Conservation (phyloP, 2,797 vertebrate species). For the Spizella passerina region DNA sequence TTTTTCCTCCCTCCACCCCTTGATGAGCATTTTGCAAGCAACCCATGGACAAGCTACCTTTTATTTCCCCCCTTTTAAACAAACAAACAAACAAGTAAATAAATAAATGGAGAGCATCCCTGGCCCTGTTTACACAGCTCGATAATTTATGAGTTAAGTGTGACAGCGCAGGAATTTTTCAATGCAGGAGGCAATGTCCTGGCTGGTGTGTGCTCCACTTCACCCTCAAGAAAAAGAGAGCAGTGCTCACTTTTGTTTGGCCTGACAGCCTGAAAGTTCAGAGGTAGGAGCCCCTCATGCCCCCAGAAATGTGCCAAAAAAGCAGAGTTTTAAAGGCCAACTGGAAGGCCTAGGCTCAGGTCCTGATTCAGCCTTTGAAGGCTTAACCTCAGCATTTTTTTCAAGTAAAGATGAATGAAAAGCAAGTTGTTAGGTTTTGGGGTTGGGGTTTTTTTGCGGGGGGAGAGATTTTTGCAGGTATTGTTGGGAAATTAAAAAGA, state of each 20-base stretch:
- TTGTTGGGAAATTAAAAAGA: not conserved
- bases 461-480: not conserved
- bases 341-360: not conserved
- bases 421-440: not conserved
- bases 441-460: rapidly evolving
- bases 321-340: not conserved
- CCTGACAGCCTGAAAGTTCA: not conserved
- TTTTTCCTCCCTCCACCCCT: not conserved
- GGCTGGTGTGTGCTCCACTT: slow-evolving; percentile 6
- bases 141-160: not conserved
- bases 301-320: not conserved
- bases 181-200: not conserved
- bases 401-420: not conserved
- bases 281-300: not conserved
- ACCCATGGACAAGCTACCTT: not conserved
- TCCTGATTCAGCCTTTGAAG: not conserved
- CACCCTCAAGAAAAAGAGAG: not conserved
- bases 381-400: not conserved
- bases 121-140: slow-evolving; percentile 5
- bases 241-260: not conserved
- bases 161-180: slow-evolving; percentile 64
- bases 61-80: not conserved
- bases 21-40: not conserved
- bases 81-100: not conserved
- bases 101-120: slow-evolving; percentile 32